A percentile compares a stretch with the other conserved stretches of the same genome.
Evolutionary conservation across 2,797 vertebrate species (phyloP).

Genomic region (Myotis planiceps): DNA sequence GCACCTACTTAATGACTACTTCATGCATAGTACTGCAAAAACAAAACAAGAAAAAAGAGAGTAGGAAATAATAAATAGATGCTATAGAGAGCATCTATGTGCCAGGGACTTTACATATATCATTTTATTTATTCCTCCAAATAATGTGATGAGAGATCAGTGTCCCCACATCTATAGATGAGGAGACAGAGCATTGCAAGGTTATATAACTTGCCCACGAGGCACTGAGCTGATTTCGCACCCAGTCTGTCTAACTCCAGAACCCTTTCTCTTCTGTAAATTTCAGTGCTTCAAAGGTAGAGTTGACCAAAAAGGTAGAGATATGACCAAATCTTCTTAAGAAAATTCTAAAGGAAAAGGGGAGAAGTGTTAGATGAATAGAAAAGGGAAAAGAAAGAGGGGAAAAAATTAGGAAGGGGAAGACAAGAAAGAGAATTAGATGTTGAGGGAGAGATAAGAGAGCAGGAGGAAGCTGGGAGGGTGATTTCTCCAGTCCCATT

Average conservation of each 20-base stretch:
- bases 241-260: background rate
- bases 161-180: background rate
- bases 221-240: background rate
- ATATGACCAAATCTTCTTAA: background rate
- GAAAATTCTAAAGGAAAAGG: background rate
- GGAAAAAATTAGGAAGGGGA: background rate
- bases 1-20: background rate
- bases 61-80: background rate
- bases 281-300: background rate
- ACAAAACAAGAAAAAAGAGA: background rate
- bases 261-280: background rate
- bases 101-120: background rate
- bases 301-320: background rate
- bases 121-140: background rate
- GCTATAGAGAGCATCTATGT: background rate
- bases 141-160: background rate
- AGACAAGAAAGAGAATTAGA: background rate
- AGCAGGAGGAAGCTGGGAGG: background rate
- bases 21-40: background rate
- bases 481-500: too few species aligned
- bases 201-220: background rate
- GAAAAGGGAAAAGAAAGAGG: background rate
- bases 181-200: background rate
- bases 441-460: background rate
- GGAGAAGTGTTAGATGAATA: background rate